These are phyloP conservation scores for Agrypnia vestita DNA, from an alignment of 1,140 invertebrate species.

Conservation along the genomic window DNA sequence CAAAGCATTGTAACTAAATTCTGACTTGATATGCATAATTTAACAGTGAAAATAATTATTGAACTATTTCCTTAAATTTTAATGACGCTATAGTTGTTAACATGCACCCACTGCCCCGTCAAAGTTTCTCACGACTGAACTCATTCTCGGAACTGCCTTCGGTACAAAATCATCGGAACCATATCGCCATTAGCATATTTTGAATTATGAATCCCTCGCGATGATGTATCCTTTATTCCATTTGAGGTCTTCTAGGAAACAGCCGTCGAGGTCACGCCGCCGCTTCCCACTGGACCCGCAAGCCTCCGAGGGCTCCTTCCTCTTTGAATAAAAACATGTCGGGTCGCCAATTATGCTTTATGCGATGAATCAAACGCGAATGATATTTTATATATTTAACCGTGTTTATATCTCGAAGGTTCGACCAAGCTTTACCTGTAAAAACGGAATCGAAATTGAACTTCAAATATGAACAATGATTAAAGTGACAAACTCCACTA, in stretches of 20 bases:
- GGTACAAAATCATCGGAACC: slow-evolving; percentile 13
- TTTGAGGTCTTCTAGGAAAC: slow-evolving; percentile 40
- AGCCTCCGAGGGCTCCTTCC: background rate
- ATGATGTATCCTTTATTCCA: slow-evolving; percentile 37
- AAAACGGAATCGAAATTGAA: background rate
- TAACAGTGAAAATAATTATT: no score
- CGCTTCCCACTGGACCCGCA: background rate
- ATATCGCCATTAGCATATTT: slow-evolving; percentile 46
- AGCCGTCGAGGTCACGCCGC: slow-evolving; percentile 18
- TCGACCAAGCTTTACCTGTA: slow-evolving; percentile 34
- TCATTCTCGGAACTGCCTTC: background rate
- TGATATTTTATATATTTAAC: slow-evolving; percentile 39
- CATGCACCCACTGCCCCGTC: background rate
- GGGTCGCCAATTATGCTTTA: slow-evolving; percentile 36
- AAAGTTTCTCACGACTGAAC: slow-evolving; percentile 27
- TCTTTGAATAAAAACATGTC: slow-evolving; percentile 45
- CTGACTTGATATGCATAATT: no score
- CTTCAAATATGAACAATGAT: no score
- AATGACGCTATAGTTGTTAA: background rate
- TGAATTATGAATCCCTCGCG: slow-evolving; percentile 46
- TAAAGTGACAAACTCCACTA: no score
- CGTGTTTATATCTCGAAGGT: slow-evolving; percentile 31
- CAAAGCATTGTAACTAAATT: no score
- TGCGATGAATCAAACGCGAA: slow-evolving; percentile 25
- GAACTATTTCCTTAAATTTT: no score